Percentiles rank a stretch among this genome's conserved stretches.
Conservation (phyloP, 2,888 invertebrate species). For the Erebia ligea region DNA sequence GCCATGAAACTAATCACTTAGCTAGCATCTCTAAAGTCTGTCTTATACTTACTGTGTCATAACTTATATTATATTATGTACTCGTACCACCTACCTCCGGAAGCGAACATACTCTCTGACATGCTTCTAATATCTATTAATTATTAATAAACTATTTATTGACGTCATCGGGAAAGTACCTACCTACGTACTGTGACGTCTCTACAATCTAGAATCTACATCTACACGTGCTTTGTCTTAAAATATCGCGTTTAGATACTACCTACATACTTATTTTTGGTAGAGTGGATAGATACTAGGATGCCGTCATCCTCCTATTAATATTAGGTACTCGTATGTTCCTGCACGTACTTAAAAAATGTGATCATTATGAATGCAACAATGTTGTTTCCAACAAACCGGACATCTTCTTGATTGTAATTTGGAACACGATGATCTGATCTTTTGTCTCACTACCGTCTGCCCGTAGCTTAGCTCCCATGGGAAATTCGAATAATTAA, state of each 20-base stretch:
- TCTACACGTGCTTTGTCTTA: conserved; percentile 7
- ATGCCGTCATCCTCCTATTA: too few species aligned
- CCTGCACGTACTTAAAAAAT: too few species aligned
- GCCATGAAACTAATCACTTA: not conserved
- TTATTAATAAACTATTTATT: conserved; percentile 26
- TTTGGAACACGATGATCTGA: too few species aligned
- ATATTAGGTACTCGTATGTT: too few species aligned
- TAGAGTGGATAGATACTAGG: too few species aligned
- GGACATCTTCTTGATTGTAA: too few species aligned
- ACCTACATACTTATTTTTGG: too few species aligned
- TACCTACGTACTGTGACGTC: not conserved
- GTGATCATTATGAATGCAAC: too few species aligned
- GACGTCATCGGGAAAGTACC: conserved; percentile 11
- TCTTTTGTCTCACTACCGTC: too few species aligned
- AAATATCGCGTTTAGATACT: conserved; percentile 8
- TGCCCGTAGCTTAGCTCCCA: too few species aligned
- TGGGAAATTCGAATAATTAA: too few species aligned
- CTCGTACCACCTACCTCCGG: not conserved
- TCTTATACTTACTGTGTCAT: not conserved
- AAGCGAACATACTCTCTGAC: conserved; percentile 12
- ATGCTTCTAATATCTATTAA: not conserved
- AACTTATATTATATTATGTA: not conserved
- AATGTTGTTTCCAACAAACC: too few species aligned
- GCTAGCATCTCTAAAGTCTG: not conserved
- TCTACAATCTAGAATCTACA: not conserved